Base-by-base conservation (phyloP, 1,140 invertebrate species). In the Chrysoperla carnea region DNA sequence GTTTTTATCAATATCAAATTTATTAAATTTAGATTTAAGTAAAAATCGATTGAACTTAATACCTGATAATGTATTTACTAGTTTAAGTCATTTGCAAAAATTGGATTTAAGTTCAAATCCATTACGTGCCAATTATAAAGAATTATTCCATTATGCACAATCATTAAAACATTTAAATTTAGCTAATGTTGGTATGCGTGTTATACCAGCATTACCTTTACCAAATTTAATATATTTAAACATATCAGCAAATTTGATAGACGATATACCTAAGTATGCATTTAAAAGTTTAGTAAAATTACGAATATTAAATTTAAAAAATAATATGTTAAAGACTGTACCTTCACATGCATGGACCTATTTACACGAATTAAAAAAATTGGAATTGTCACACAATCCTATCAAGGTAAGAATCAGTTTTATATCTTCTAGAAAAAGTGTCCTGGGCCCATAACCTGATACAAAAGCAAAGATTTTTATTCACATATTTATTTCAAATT, bases 1-100 rank as follows among this genome's bases (percentile, higher is more conserved):
- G 63, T 86, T 88, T 53, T 72, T 81, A 36, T 73, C 75, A 45
- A 81, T 78, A 9, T 76, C 79, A 35, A 78, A 79, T 50, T 58
- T 89, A 28, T 71, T 78, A 8, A 72, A 69, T 39, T 63, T 90
- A 15, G 77, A 81, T 60, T 62, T 90, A 46, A 73, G 76, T 4
- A 64, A 69, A 45, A 90, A 90, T 62, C 72, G 75, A 48, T 68
- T 90, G 15, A 80, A 76, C 1, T 79, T 84, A 39, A 57, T 89
- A 37, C 81, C 83, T 1, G 84, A 89, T 55, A 86, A 84, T 53
- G 82, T 83, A 1, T 88, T 90, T 57, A 76, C 76, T 3, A 77
- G 80, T 45, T 64, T 88, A 6, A 75, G 72, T 11, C 78, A 74
- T 46, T 64, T 90, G 17, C 67, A 82, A 29, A 72, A 70, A 44